phyloP scores from a whole-genome alignment of 2,888 invertebrate species.

The Campoplex capitator region DNA sequence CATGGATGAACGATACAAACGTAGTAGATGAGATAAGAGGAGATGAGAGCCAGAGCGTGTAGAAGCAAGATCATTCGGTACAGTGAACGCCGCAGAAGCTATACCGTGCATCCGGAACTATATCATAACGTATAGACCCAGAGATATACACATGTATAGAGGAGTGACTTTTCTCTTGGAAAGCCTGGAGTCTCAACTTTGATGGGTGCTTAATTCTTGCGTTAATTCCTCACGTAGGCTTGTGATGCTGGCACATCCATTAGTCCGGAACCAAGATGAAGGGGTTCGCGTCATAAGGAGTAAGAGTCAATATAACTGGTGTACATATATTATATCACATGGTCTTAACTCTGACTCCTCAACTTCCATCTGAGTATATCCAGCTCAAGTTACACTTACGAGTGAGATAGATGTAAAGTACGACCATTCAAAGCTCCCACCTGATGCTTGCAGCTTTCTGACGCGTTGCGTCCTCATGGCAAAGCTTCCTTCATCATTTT shows the following conservation, averaged over 20 bases:
- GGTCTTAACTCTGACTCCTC: constrained; percentile 12
- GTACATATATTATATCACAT: background rate
- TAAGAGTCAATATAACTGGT: constrained; percentile 5
- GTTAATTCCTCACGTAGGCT: constrained; percentile 69
- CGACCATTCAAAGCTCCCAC: constrained; percentile 49
- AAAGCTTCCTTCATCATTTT: background rate
- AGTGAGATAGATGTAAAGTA: constrained; percentile 44
- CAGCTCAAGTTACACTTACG: background rate
- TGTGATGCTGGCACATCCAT: constrained; percentile 64
- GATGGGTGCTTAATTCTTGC: constrained; percentile 68
- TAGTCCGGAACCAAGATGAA: constrained; percentile 65
- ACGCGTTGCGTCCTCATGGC: constrained; percentile 42
- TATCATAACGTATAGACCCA: background rate
- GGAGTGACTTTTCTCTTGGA: constrained; percentile 41
- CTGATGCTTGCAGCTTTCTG: constrained; percentile 37
- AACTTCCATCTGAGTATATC: constrained; percentile 34
- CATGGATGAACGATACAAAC: constrained; percentile 28
- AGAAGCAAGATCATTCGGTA: constrained; percentile 45
- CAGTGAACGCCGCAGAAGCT: constrained; percentile 25
- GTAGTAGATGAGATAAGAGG: constrained; percentile 27
- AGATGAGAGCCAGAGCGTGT: constrained; percentile 23
- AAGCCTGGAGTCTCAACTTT: constrained; percentile 62
- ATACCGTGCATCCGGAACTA: background rate
- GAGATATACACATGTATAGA: constrained; percentile 2
- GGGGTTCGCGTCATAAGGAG: constrained; percentile 21